phyloP scores from a whole-genome alignment of 2,888 invertebrate genomes.

The Drosophila nr. medialis region DNA sequence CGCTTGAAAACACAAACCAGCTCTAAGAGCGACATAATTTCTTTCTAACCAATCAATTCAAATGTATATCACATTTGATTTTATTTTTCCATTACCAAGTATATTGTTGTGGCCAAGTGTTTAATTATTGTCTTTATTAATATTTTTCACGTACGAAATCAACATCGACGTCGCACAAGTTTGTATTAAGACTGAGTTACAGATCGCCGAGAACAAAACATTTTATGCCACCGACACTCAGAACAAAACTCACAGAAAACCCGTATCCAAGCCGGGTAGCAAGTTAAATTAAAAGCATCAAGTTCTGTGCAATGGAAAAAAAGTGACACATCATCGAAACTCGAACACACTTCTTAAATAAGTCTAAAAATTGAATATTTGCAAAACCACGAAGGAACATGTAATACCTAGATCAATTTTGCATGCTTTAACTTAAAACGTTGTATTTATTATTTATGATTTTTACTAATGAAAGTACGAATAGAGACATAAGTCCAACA shows the following conservation, averaged over 20 bases:
- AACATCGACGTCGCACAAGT: constrained; percentile 39
- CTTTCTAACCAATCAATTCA: too few relatives aligned
- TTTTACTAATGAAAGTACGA: neutral
- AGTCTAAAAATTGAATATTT: neutral
- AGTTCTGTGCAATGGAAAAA: constrained; percentile 17
- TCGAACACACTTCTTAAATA: constrained; percentile 19
- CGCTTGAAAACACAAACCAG: neutral
- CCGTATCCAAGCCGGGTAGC: constrained; percentile 49
- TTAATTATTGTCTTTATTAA: constrained; percentile 16
- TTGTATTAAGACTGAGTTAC: constrained; percentile 58
- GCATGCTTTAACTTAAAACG: neutral
- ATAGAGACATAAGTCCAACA: constrained; percentile 1
- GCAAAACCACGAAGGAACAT: neutral
- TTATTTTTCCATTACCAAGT: neutral
- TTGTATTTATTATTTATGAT: neutral
- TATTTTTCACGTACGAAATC: constrained; percentile 14
- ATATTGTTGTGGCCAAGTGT: constrained; percentile 5
- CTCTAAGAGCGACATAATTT: constrained; percentile 1
- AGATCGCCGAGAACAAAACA: constrained; percentile 58
- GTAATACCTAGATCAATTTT: neutral
- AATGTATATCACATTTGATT: neutral
- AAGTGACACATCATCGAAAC: neutral
- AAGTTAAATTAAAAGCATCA: constrained; percentile 52
- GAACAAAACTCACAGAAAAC: constrained; percentile 51
- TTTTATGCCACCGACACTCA: constrained; percentile 44